Evolutionary conservation across 2,113 vertebrate species (phyloP), one percentile per base, ranked within the genome.

Genomic region (Podocnemis expansa): DNA sequence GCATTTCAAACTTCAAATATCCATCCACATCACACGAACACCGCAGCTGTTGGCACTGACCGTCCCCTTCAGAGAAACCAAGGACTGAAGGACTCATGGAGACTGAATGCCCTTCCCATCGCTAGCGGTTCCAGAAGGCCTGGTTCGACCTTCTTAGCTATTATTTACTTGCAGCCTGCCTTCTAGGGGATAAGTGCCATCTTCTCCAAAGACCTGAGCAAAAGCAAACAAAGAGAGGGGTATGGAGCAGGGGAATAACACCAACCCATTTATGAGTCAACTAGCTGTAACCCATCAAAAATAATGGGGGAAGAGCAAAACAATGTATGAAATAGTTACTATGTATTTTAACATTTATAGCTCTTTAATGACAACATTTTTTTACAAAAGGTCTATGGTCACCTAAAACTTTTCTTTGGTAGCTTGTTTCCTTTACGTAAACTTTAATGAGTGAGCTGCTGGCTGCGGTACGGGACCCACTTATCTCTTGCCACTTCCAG

Each of bases 101-200:
- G 16, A 9, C 54, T 41, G 21, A 87, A 34, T 5, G 91, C 5
- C 29, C 9, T 82, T 25, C 25, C 54, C 67, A 82, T 51, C 52
- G 21, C 25, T 29, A 1, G 1, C 0, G 5, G 34, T 67, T 93
- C 55, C 51, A 19, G 31, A 73, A 76, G 80, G n/a, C 51, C 47
- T 52, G 17, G 45, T 52, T 16, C 31, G n/a, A 7, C 19, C 11
- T 83, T 85, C 19, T 5, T 22, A 70, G 45, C 27, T 4, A 0
- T 25, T 45, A 14, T 25, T 8, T 1, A 51, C n/a, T 34, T 51
- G 49, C 31, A 51, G 54, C 19, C 38, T 58, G 80, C 25, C 54
- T 81, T 52, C 79, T 81, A 55, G n/a, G 80, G 16, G 16, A 81
- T 56, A 31, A 27, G 38, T 13, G 16, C 54, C 80, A 43, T 8